phyloP scores from a whole-genome alignment of 1,140 invertebrate genomes.

The Ceratina calcarata region DNA sequence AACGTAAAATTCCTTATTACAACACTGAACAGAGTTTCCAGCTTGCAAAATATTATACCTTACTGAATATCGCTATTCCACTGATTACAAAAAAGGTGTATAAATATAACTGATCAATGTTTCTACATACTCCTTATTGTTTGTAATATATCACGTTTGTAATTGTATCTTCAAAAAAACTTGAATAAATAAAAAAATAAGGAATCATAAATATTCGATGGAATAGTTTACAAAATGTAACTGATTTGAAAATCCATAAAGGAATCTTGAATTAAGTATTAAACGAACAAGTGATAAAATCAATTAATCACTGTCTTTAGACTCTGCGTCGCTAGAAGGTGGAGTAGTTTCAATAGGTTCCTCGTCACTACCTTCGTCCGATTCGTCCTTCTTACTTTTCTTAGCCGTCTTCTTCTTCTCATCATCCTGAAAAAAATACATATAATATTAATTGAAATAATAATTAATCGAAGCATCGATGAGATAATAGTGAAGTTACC shows the following conservation, averaged over 20 bases:
- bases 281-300: not conserved
- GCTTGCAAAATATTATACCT: no score
- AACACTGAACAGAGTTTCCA: no score
- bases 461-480: not conserved
- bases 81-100: no score
- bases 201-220: no score
- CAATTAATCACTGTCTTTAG: conserved; percentile 75
- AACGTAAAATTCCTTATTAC: no score
- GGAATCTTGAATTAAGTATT: no score
- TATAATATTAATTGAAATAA: conserved; percentile 1
- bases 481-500: conserved; percentile 12
- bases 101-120: no score
- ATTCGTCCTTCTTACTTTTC: conserved; percentile 61
- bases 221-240: not conserved
- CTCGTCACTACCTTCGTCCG: conserved; percentile 72
- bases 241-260: not conserved
- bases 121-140: no score
- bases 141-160: no score
- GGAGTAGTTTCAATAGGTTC: conserved; percentile 75
- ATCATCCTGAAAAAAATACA: conserved; percentile 35
- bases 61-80: no score
- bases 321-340: conserved; percentile 76
- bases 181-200: no score
- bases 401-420: conserved; percentile 49
- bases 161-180: no score